Base-by-base conservation (phyloP, 2,888 invertebrate species). In the Augochlorella aurata region DNA sequence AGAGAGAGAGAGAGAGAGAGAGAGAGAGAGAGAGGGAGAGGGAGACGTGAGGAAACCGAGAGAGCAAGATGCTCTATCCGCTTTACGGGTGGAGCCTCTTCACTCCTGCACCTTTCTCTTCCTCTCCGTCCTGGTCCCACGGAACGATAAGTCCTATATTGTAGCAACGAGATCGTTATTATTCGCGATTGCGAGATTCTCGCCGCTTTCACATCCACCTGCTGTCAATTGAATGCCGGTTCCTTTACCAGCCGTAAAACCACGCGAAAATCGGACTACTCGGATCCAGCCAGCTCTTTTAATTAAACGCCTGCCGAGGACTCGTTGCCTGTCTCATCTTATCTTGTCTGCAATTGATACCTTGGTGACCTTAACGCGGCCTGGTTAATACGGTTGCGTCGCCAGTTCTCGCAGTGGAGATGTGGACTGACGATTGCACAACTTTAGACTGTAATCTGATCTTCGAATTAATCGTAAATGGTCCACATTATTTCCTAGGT, bases 111-210 rank as follows among this genome's bases (percentile, higher is more conserved):
- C 58, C 52, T 73, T 78, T 73, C 68, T 66, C 70, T 74, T 68
- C n/a, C 29, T 71, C 68, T 16, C 44, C 52, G 47, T 66, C 72
- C 50, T 12, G 58, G 71, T 75, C 69, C 68, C 74, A 72, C 47
- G 66, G 68, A 75, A 70, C 74, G 68, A 74, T 73, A 77, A 67
- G 66, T 68, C 72, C 70, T 38, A 70, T 44, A 50, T 49, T 54
- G 58, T 49, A 54, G 2, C 65, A 50, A 50, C 49, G 70, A 50
- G 80, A 83, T 77, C 77, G 80, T 84, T 70, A 81, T 81, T 81
- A 78, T 77, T 84, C 77, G 71, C 83, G 71, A 79, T 83, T 71
- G 85, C 77, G 73, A 85, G 50, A 77, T 74, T 63, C 70, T 50
- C n/a, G 50, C 16, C 49, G 29, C 65, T 49, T 74, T 76, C 67